Conservation (phyloP, 2,797 vertebrate species). For the Cirrhinus molitorella region DNA sequence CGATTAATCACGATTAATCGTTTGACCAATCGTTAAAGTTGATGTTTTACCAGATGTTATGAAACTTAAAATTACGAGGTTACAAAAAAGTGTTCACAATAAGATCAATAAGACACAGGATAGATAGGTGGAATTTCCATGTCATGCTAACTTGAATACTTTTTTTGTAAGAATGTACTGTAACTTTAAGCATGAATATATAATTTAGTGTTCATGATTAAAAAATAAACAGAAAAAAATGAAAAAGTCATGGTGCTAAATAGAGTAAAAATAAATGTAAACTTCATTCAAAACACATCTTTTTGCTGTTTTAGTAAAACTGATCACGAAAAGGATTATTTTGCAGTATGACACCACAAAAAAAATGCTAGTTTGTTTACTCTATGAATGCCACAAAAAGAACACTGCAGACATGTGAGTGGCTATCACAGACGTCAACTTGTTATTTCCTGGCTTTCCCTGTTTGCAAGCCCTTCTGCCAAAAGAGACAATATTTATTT, state of each 20-base stretch:
- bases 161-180: not conserved
- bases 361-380: slow-evolving; percentile 2
- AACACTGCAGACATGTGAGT: not conserved
- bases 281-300: too few species aligned
- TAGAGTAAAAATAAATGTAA: not conserved
- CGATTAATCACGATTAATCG: too few species aligned
- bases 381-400: not conserved
- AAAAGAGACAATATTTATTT: slow-evolving; percentile 39
- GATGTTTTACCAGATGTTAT: not conserved
- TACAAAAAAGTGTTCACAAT: not conserved
- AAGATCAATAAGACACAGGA: not conserved
- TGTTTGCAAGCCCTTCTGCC: not conserved
- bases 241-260: not conserved
- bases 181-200: not conserved
- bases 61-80: not conserved
- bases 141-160: not conserved
- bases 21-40: too few species aligned
- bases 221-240: not conserved
- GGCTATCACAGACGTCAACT: not conserved
- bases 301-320: not conserved
- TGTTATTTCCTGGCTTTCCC: slow-evolving; percentile 6
- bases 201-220: not conserved
- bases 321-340: not conserved
- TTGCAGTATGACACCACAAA: not conserved
- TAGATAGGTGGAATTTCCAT: not conserved